phyloP scores from a whole-genome alignment of 2,797 vertebrate genomes.

The Synanceia verrucosa region DNA sequence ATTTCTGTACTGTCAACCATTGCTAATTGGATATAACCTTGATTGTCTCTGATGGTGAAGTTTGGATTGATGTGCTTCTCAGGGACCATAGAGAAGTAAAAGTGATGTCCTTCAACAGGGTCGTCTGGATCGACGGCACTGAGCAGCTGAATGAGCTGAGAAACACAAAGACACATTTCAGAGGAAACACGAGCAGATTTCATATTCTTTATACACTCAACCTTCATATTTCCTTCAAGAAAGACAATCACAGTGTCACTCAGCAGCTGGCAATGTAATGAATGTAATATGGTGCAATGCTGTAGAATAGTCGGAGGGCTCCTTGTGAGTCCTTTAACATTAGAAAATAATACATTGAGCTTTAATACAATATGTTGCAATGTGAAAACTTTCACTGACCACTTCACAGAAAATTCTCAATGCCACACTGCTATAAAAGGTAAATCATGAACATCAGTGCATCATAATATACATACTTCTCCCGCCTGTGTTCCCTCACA shows the following conservation, averaged over 20 bases:
- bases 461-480: conserved; percentile 82
- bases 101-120: conserved; percentile 84
- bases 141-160: conserved; percentile 89
- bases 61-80: conserved; percentile 84
- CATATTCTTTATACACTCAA: no score
- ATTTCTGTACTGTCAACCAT: no score
- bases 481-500: conserved; percentile 90
- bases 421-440: background rate
- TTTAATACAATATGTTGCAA: background rate
- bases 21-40: conserved; percentile 78
- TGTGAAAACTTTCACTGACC: background rate
- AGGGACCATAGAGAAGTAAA: conserved; percentile 87
- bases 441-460: conserved; percentile 51
- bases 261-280: background rate
- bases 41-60: conserved; percentile 91
- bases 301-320: background rate
- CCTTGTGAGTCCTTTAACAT: background rate
- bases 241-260: conserved; percentile 4
- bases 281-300: background rate
- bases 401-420: conserved; percentile 9
- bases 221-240: background rate
- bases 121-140: conserved; percentile 90
- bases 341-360: background rate
- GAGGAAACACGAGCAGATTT: background rate
- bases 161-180: conserved; percentile 33